Percentiles rank a stretch among this genome's conserved stretches.
These are phyloP conservation scores for Pipistrellus pygmaeus DNA, from an alignment of 2,797 vertebrate genomes.

Conservation along the genomic window DNA sequence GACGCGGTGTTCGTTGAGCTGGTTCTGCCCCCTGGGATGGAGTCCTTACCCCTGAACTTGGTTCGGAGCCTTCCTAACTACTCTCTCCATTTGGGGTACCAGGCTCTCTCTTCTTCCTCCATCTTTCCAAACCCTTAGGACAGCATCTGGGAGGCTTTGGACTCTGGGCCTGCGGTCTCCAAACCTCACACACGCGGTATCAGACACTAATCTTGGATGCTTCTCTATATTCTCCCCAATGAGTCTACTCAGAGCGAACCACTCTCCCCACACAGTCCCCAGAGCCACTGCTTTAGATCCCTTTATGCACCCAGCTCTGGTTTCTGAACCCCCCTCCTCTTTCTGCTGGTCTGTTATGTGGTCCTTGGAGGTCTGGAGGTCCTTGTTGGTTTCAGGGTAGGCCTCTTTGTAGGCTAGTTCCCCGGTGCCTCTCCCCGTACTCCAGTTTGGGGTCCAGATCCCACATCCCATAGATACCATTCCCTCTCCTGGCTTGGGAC, in stretches of 20 bases:
- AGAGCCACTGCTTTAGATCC: neutral
- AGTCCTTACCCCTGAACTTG: neutral
- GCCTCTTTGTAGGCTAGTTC: neutral
- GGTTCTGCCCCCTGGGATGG: neutral
- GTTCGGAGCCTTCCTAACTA: neutral
- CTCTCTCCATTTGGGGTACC: neutral
- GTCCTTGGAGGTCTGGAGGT: neutral
- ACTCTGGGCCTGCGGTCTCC: neutral
- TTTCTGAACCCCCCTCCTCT: neutral
- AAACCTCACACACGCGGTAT: neutral
- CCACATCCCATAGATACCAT: neutral
- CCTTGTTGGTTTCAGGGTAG: neutral
- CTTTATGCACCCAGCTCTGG: neutral
- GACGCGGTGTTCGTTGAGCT: neutral
- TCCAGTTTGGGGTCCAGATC: neutral
- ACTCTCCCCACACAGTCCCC: neutral
- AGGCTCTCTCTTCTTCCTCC: neutral
- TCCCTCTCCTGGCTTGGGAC: neutral
- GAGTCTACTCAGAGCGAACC: neutral
- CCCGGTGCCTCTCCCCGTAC: neutral
- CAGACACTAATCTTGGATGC: neutral
- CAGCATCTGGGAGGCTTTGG: neutral
- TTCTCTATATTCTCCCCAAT: rapidly evolving
- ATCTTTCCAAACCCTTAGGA: neutral
- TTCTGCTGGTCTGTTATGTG: neutral